These are phyloP conservation scores for Nomia melanderi DNA, from an alignment of 1,140 invertebrate genomes.

Conservation along the genomic window DNA sequence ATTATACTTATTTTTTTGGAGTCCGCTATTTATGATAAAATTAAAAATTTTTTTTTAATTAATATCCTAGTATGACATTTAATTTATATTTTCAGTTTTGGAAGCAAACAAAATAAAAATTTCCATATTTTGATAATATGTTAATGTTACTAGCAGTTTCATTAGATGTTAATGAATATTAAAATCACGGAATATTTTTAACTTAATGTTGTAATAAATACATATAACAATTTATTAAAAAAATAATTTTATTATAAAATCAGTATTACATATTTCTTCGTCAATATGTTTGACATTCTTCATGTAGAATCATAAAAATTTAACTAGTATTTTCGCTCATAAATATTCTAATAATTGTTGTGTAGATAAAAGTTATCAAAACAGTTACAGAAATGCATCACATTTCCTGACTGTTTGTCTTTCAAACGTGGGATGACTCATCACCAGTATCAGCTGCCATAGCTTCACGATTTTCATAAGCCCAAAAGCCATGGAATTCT, in stretches of 20 bases:
- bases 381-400: constrained; percentile 14
- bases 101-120: background rate
- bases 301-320: background rate
- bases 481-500: constrained; percentile 98
- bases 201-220: no score
- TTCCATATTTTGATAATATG: background rate
- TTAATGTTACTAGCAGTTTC: background rate
- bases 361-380: background rate
- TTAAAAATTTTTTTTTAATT: no score
- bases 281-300: background rate
- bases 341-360: no score
- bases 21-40: no score
- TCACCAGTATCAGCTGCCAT: constrained; percentile 83
- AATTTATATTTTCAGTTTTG: no score
- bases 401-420: constrained; percentile 28
- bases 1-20: no score
- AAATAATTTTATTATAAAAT: constrained; percentile 32
- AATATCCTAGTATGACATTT: no score
- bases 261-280: background rate
- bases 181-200: background rate
- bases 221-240: background rate
- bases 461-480: constrained; percentile 95
- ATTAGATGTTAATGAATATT: background rate
- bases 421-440: constrained; percentile 78
- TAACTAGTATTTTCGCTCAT: no score